Evolutionary conservation across 2,888 invertebrate genomes (phyloP).

Genomic region (Cyclophora albipunctata): DNA sequence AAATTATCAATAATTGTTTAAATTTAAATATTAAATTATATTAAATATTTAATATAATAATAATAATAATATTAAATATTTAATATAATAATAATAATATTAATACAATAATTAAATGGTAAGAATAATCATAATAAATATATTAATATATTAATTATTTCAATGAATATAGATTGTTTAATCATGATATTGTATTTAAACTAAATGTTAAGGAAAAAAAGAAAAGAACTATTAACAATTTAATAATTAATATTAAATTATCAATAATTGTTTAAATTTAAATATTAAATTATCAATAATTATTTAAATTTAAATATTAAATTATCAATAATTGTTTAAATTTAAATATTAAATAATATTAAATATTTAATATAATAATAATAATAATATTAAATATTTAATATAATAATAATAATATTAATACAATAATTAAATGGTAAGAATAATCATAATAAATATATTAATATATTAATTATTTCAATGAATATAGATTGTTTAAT

Average conservation of each 20-base stretch:
- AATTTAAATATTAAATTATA: constrained; percentile 24
- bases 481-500: constrained; percentile 19
- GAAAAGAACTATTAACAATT: constrained; percentile 21
- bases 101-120: constrained; percentile 22
- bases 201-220: constrained; percentile 27
- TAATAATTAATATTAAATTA: constrained; percentile 13
- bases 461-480: constrained; percentile 19
- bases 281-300: constrained; percentile 27
- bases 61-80: constrained; percentile 19
- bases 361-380: constrained; percentile 9
- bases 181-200: constrained; percentile 20
- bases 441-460: constrained; percentile 25
- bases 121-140: constrained; percentile 25
- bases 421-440: constrained; percentile 22
- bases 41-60: constrained; percentile 10
- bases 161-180: constrained; percentile 24
- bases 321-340: constrained; percentile 22
- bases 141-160: constrained; percentile 21
- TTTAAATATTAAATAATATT: constrained; percentile 7
- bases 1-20: constrained; percentile 25
- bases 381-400: constrained; percentile 9
- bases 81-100: constrained; percentile 11
- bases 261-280: constrained; percentile 20
- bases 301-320: constrained; percentile 27
- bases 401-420: constrained; percentile 6